Percentiles rank a stretch among this genome's conserved stretches.
Conservation (phyloP, 2,888 invertebrate genomes). For the Melanostoma mellinum region DNA sequence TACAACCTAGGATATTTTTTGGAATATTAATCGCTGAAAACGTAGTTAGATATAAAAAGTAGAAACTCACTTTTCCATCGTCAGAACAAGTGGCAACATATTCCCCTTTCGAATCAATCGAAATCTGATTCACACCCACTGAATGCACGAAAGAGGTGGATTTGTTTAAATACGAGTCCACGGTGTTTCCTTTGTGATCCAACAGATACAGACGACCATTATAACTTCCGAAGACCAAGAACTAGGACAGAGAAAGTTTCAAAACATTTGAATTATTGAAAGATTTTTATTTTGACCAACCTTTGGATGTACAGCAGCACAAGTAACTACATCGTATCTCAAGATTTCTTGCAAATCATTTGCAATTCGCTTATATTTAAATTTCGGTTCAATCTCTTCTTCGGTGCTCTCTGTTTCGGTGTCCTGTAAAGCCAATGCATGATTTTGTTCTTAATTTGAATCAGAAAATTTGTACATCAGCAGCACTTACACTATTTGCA, state of each 20-base stretch:
- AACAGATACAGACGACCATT: constrained; percentile 95
- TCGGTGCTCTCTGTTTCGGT: constrained; percentile 79
- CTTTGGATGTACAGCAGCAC: constrained; percentile 96
- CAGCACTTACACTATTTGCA: constrained; percentile 60
- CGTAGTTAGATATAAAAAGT: too few species aligned
- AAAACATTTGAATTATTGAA: background rate
- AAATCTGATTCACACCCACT: constrained; percentile 96
- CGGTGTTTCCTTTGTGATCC: constrained; percentile 94
- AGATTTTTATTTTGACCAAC: constrained; percentile 80
- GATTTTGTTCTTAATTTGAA: background rate
- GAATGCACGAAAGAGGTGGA: constrained; percentile 88
- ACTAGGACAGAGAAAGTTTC: constrained; percentile 83
- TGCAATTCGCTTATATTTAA: constrained; percentile 94
- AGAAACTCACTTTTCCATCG: constrained; percentile 88
- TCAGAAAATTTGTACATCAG: background rate
- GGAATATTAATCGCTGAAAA: background rate
- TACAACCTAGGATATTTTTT: constrained; percentile 83
- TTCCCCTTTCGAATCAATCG: constrained; percentile 96
- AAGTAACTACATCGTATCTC: constrained; percentile 92
- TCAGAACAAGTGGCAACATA: constrained; percentile 96
- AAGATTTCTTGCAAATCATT: constrained; percentile 94
- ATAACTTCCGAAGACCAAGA: constrained; percentile 95
- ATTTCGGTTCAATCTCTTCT: constrained; percentile 91
- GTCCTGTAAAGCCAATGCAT: constrained; percentile 66
- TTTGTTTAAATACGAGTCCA: constrained; percentile 83